phyloP scores from a whole-genome alignment of 1,140 invertebrate genomes.

The Homalodisca vitripennis region DNA sequence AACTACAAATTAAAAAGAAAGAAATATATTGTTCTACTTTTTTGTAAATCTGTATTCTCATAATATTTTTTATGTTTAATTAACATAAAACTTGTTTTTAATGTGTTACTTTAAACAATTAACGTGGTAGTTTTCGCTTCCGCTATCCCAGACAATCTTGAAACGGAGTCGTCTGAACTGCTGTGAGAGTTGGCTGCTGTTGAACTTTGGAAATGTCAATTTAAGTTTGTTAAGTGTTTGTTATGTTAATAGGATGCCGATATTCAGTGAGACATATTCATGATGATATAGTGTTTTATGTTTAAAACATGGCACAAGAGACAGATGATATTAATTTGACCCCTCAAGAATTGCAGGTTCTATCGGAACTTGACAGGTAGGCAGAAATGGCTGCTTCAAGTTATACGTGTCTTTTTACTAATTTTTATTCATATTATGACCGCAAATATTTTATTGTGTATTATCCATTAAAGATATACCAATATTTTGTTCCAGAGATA shows the following conservation, averaged over 20 bases:
- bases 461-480: not conserved
- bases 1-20: not conserved
- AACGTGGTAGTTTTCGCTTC: not conserved
- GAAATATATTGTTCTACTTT: too few relatives aligned
- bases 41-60: not conserved
- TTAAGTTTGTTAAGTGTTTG: constrained; percentile 10
- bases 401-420: too few relatives aligned
- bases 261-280: constrained; percentile 6
- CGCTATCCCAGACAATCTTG: constrained; percentile 14
- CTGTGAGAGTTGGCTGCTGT: constrained; percentile 17
- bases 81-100: not conserved
- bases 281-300: not conserved
- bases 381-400: constrained; percentile 32
- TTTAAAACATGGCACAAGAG: constrained; percentile 50
- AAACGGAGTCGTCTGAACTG: constrained; percentile 2
- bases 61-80: constrained; percentile 1
- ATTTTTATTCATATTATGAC: too few relatives aligned
- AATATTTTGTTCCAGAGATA: not conserved
- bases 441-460: not conserved
- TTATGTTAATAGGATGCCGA: not conserved
- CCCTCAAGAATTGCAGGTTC: constrained; percentile 73
- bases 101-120: not conserved
- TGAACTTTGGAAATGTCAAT: constrained; percentile 10
- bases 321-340: constrained; percentile 59
- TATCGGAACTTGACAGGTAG: constrained; percentile 85